Percentiles rank a stretch among this genome's conserved stretches.
Conservation (phyloP, 2,113 vertebrate species). For the Oxyruncus cristatus region DNA sequence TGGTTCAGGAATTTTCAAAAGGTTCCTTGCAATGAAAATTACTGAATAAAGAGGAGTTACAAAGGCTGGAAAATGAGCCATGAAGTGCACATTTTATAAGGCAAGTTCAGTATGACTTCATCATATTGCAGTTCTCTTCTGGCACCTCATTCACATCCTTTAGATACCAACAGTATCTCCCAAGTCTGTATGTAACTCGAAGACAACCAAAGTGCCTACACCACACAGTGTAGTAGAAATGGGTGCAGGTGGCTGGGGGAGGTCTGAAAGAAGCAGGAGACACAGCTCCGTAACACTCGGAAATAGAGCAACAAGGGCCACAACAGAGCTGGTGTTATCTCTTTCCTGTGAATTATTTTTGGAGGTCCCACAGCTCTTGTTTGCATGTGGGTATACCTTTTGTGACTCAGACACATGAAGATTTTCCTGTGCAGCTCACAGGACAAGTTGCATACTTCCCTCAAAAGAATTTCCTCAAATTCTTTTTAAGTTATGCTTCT, state of each 20-base stretch:
- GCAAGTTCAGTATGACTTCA: background rate
- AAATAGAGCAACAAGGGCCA: background rate
- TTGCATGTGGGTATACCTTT: too few relatives aligned
- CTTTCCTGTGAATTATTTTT: background rate
- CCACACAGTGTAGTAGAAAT: accelerated
- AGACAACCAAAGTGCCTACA: background rate
- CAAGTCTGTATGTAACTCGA: accelerated
- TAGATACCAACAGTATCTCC: background rate
- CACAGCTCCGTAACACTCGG: background rate
- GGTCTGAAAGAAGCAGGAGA: background rate
- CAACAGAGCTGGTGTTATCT: background rate
- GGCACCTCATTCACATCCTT: background rate
- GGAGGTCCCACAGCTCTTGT: background rate
- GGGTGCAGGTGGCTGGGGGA: background rate
- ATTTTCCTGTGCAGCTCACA: background rate
- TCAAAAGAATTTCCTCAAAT: background rate
- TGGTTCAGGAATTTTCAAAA: background rate
- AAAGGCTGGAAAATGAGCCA: background rate
- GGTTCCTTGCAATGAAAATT: background rate
- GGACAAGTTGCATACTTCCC: background rate
- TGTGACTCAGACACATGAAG: background rate
- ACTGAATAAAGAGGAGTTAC: background rate
- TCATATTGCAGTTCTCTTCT: background rate
- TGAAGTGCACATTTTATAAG: background rate
- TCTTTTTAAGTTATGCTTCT: background rate